phyloP scores from a whole-genome alignment of 2,888 invertebrate genomes.

The Dolichomitus sp. region DNA sequence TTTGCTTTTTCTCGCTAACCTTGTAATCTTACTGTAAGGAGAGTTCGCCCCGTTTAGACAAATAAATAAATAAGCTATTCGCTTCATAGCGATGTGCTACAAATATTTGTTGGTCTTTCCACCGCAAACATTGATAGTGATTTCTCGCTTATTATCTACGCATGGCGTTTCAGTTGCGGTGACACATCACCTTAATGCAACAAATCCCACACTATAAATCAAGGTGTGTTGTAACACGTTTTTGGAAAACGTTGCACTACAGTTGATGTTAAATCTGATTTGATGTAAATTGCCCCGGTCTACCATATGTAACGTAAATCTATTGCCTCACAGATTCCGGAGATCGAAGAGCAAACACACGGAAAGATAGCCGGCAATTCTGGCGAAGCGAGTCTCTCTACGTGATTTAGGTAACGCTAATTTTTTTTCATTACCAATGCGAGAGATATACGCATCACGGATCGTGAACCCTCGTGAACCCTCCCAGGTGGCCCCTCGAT shows the following conservation, averaged over 20 bases:
- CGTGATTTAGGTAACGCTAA: constrained; percentile 81
- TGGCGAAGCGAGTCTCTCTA: constrained; percentile 68
- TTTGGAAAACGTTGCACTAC: too few relatives aligned
- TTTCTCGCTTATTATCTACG: too few relatives aligned
- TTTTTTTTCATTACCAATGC: constrained; percentile 54
- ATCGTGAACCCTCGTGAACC: constrained; percentile 76
- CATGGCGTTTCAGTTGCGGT: too few relatives aligned
- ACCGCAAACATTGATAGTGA: too few relatives aligned
- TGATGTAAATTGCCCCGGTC: not conserved
- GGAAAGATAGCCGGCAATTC: constrained; percentile 65
- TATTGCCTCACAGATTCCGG: constrained; percentile 7
- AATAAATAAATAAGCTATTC: not conserved
- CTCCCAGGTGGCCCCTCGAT: constrained; percentile 72
- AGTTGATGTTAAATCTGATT: not conserved
- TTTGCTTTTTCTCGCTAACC: not conserved
- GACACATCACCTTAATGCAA: too few relatives aligned
- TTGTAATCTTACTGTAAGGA: not conserved
- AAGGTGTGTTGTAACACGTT: too few relatives aligned
- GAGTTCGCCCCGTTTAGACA: not conserved
- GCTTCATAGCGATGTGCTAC: too few relatives aligned
- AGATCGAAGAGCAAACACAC: constrained; percentile 61
- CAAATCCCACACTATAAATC: too few relatives aligned
- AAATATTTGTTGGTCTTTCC: too few relatives aligned
- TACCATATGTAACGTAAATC: not conserved
- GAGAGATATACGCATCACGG: constrained; percentile 65